Base-by-base conservation (phyloP, 2,888 invertebrate species). In the Catocala nupta region DNA sequence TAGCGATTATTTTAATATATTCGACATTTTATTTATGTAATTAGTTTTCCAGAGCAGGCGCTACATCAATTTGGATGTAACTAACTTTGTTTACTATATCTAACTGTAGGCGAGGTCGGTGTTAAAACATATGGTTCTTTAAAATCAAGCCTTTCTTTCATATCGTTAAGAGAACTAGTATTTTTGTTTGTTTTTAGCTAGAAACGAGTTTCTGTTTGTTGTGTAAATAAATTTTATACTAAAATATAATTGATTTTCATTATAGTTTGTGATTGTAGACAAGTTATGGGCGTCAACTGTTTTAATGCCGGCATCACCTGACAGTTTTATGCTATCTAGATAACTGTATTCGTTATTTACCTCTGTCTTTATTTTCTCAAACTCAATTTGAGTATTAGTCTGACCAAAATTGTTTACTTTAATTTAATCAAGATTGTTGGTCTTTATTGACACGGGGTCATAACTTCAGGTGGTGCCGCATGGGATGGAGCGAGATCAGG, bases 271-370 rank as follows among this genome's bases (percentile, higher is more conserved):
- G 45, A 58, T 66, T 59, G 50, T 59, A 61, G 70, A 56, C 12
- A 56, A 56, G 12, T 47, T 49, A 59, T 53, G 61, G 59, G 56
- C 44, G 60, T 51, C 59, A 69, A 77, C 78, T 85, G 88, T 90
- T 90, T 91, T 91, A 90, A 91, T 86, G 83, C 91, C 91, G 91
- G 92, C 91, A 89, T 89, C 91, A 90, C 89, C 91, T 90, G 88
- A 72, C 64, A 70, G 68, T 68, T 65, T 13, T 10, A n/a, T 34
- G 9, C 6, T 52, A 55, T 55, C 13, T 58, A 3, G 7, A 3
- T 9, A 36, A 8, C 13, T n/a, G 6, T 9, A 47, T 13, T 47
- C 0, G 49, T 44, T 33, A 12, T 49, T 56, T 56, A 12, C 5
- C 42, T 6, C 36, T 48, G 7, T 1, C n/a, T 8, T 48, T 16